Conservation (phyloP, 2,888 invertebrate species). For the Hanleya hanleyi region DNA sequence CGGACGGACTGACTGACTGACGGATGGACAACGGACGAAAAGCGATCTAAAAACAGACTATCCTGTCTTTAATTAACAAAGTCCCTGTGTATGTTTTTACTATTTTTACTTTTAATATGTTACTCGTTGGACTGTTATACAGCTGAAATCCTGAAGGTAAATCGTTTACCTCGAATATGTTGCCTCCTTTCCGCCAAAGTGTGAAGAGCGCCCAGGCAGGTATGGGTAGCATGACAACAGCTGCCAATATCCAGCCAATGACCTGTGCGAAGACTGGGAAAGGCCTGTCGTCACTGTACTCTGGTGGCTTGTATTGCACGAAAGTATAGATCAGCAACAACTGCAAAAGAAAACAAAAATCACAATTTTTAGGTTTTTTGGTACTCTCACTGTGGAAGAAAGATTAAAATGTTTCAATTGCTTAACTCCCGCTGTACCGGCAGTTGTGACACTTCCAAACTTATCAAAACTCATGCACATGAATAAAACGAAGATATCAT, state of each 20-base stretch:
- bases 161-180: background rate
- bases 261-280: slow-evolving; percentile 55
- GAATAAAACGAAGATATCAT: too few species aligned
- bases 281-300: slow-evolving; percentile 37
- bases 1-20: too few species aligned
- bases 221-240: slow-evolving; percentile 50
- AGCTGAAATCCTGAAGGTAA: background rate
- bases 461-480: too few species aligned
- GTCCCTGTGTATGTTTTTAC: too few species aligned
- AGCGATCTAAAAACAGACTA: background rate
- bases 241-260: slow-evolving; percentile 53
- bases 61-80: background rate
- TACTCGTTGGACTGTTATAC: background rate
- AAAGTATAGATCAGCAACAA: slow-evolving; percentile 56
- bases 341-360: slow-evolving; percentile 40
- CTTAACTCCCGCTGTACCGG: too few species aligned
- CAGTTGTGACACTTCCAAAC: too few species aligned
- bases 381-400: too few species aligned
- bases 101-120: too few species aligned
- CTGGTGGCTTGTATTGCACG: slow-evolving; percentile 48
- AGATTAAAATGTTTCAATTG: too few species aligned
- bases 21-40: background rate
- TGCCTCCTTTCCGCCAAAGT: background rate
- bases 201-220: slow-evolving; percentile 34
- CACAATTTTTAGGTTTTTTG: too few species aligned